phyloP scores from a whole-genome alignment of 1,140 invertebrate genomes.

The Drosophila subobscura region DNA sequence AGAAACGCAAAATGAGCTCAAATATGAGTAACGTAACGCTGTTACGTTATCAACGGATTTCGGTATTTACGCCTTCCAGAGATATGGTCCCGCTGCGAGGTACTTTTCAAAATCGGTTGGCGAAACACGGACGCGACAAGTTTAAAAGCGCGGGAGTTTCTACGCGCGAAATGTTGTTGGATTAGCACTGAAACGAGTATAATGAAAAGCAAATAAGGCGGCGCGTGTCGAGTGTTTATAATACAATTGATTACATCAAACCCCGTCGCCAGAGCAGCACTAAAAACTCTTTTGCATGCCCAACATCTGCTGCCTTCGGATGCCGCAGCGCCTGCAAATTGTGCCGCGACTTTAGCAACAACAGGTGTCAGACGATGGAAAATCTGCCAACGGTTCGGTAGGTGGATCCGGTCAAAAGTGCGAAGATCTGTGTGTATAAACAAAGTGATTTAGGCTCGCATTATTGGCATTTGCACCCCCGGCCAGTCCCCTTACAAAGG shows the following conservation, averaged over 20 bases:
- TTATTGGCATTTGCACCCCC: constrained; percentile 31
- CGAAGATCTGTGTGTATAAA: constrained; percentile 38
- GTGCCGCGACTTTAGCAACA: constrained; percentile 62
- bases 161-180: constrained; percentile 22
- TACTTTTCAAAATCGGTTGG: not conserved
- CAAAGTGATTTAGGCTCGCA: constrained; percentile 45
- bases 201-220: constrained; percentile 51
- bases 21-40: too few species aligned
- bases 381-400: constrained; percentile 19
- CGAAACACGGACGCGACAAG: constrained; percentile 18
- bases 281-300: constrained; percentile 52
- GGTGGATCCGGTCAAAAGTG: constrained; percentile 32
- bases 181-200: constrained; percentile 34
- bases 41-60: too few species aligned
- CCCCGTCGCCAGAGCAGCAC: constrained; percentile 1
- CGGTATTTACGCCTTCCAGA: too few species aligned
- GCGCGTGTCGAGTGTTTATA: constrained; percentile 59
- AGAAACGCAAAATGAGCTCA: too few species aligned
- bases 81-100: too few species aligned
- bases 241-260: constrained; percentile 32
- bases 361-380: constrained; percentile 57
- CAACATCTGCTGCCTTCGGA: constrained; percentile 38
- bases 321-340: constrained; percentile 28
- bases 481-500: not conserved
- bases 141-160: constrained; percentile 41